Evolutionary conservation across 2,797 vertebrate species (phyloP).

Genomic region (Pterois miles): DNA sequence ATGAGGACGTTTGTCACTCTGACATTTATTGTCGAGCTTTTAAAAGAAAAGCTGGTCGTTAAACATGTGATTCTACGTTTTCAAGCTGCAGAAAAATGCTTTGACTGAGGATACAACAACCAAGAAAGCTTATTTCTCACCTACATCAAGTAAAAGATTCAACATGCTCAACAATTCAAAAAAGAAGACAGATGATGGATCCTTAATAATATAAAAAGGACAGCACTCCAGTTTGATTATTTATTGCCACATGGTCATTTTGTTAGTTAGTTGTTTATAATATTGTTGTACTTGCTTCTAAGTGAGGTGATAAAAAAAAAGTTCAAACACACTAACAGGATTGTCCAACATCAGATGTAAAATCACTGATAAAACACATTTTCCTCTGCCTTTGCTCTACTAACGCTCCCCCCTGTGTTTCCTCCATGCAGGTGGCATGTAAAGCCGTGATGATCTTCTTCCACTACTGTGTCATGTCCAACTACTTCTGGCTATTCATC

Average conservation of each 20-base stretch:
- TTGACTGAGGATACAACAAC: neutral
- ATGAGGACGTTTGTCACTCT: conserved; percentile 12
- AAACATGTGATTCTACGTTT: neutral
- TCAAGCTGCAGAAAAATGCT: neutral
- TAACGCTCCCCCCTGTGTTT: neutral
- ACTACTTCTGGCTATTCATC: conserved; percentile 99
- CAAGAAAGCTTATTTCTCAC: neutral
- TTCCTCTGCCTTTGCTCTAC: neutral
- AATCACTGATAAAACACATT: neutral
- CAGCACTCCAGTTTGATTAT: too few relatives aligned
- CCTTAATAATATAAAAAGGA: too few relatives aligned
- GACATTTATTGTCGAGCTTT: conserved; percentile 25
- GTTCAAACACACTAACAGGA: neutral
- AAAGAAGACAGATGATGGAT: too few relatives aligned
- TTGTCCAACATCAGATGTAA: neutral
- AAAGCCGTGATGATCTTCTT: conserved; percentile 98
- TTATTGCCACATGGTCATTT: too few relatives aligned
- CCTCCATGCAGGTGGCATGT: conserved; percentile 88
- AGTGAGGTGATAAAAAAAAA: neutral
- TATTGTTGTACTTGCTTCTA: neutral
- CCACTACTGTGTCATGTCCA: conserved; percentile 99
- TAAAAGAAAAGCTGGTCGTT: neutral
- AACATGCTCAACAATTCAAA: too few relatives aligned
- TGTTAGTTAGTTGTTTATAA: neutral
- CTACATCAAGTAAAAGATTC: neutral